Percentiles rank a stretch among this genome's conserved stretches.
Conservation (phyloP, 2,113 vertebrate species). For the Rutilus rutilus region DNA sequence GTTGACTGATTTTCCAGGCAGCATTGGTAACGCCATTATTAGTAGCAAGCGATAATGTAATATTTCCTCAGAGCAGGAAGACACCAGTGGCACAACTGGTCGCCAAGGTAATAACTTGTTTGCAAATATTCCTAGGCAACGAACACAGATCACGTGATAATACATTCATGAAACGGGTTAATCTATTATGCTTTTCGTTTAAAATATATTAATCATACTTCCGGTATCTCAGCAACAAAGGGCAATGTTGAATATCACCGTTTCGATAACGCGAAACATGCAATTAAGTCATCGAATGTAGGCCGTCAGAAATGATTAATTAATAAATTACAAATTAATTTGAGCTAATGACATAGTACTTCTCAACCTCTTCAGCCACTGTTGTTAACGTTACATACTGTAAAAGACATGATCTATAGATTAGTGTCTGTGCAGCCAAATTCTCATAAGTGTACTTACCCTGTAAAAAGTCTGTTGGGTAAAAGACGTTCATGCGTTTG, state of each 20-base stretch:
- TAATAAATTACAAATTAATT: not conserved
- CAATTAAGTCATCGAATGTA: not conserved
- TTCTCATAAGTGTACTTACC: not conserved
- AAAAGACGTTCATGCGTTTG: not conserved
- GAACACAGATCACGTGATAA: conserved; percentile 17
- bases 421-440: too few species aligned
- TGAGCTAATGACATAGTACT: not conserved
- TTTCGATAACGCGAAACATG: not conserved
- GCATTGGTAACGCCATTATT: conserved; percentile 78
- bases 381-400: not conserved
- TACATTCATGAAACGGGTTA: not conserved
- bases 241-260: not conserved
- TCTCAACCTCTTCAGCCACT: not conserved
- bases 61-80: not conserved
- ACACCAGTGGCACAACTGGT: not conserved
- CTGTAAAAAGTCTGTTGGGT: not conserved
- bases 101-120: conserved; percentile 59
- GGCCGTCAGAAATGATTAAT: not conserved
- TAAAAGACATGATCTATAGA: not conserved
- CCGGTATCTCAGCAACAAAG: not conserved
- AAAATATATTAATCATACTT: not conserved
- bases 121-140: conserved; percentile 72
- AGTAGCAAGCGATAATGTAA: not conserved
- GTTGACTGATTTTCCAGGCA: conserved; percentile 77
- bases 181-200: not conserved